Percentiles rank a stretch among this genome's conserved stretches.
Conservation (phyloP, 2,113 vertebrate genomes). For the Callospermophilus lateralis region DNA sequence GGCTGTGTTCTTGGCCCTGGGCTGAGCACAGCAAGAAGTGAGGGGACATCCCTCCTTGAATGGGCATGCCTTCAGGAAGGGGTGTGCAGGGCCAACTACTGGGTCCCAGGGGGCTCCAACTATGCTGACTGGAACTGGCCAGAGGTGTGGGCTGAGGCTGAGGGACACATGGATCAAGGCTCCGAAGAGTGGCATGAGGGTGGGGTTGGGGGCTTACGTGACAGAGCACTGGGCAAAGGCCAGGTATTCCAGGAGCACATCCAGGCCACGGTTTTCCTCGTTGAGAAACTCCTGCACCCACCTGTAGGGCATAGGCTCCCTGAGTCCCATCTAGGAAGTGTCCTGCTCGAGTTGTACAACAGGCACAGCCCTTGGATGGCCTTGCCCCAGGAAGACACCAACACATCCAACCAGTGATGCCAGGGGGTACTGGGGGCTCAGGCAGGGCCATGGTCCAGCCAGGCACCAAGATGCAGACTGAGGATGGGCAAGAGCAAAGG, state of each 20-base stretch:
- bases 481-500: neutral
- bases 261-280: constrained; percentile 95
- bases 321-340: neutral
- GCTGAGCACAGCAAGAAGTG: constrained; percentile 65
- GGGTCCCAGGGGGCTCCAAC: neutral
- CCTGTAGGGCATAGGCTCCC: constrained; percentile 76
- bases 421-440: neutral
- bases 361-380: neutral
- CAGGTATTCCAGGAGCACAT: constrained; percentile 96
- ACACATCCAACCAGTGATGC: neutral
- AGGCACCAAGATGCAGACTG: accelerated
- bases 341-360: neutral
- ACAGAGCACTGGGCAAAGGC: constrained; percentile 93
- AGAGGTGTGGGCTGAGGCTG: accelerated
- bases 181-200: neutral
- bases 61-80: neutral
- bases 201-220: constrained; percentile 87
- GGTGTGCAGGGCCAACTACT: neutral
- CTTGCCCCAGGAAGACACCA: neutral
- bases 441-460: neutral
- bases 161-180: no score
- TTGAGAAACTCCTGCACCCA: constrained; percentile 96
- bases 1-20: neutral
- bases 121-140: neutral
- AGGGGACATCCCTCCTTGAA: neutral